Conservation (phyloP, 1,140 invertebrate genomes). For the Arion vulgaris region DNA sequence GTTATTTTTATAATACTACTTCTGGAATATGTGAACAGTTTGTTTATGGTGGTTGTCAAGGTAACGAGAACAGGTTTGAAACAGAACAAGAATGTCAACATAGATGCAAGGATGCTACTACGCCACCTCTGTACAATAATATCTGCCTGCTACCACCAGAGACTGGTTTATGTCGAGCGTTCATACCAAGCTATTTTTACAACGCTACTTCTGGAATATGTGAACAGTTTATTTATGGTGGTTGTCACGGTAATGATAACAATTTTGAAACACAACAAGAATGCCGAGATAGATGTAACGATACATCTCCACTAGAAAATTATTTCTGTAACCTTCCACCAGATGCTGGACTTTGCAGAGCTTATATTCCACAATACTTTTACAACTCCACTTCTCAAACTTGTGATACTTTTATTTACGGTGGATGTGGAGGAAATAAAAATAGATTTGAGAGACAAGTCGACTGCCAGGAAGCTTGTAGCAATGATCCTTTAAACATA, state of each 20-base stretch:
- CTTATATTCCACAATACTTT: slow-evolving; percentile 40
- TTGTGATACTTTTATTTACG: slow-evolving; percentile 53
- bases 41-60: background rate
- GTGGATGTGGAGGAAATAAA: slow-evolving; percentile 34
- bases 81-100: background rate
- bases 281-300: background rate
- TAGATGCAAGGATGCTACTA: background rate
- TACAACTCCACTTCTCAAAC: slow-evolving; percentile 39
- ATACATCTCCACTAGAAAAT: too few relatives aligned
- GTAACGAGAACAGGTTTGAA: background rate
- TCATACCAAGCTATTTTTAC: background rate
- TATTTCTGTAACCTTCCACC: background rate
- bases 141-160: background rate
- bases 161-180: background rate
- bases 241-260: background rate
- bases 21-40: background rate
- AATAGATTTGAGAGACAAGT: background rate
- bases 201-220: background rate
- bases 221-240: background rate
- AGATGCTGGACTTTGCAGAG: slow-evolving; percentile 40
- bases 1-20: background rate
- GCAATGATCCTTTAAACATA: too few relatives aligned
- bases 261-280: background rate
- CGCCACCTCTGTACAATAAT: background rate
- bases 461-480: background rate